phyloP scores from a whole-genome alignment of 2,113 vertebrate species.

The Catharus fuscescens region DNA sequence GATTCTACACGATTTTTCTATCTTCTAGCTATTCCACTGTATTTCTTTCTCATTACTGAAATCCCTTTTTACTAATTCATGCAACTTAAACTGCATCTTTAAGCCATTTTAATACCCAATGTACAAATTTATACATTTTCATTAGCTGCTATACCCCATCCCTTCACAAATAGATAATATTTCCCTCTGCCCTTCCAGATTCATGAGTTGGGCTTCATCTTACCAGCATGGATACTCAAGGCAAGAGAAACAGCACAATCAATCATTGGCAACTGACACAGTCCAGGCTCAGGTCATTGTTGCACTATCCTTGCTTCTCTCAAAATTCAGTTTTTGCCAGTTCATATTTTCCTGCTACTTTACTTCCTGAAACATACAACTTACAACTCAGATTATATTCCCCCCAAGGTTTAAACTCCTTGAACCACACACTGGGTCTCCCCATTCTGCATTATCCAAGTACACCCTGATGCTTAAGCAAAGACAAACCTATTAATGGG shows the following conservation, averaged over 20 bases:
- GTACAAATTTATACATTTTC: background rate
- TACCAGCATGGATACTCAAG: background rate
- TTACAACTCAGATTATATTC: background rate
- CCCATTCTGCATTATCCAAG: background rate
- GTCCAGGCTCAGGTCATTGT: fast-evolving
- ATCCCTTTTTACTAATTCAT: background rate
- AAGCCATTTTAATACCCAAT: background rate
- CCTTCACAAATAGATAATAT: background rate
- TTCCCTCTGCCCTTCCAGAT: background rate
- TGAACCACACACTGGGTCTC: background rate
- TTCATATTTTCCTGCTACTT: background rate
- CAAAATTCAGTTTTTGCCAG: background rate
- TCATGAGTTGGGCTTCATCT: background rate
- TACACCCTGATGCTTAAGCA: background rate
- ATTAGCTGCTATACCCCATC: fast-evolving
- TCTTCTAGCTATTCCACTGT: background rate
- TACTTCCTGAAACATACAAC: background rate
- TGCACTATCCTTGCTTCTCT: background rate
- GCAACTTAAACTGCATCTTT: background rate
- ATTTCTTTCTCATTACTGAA: background rate
- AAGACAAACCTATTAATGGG: background rate
- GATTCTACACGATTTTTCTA: background rate
- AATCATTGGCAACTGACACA: fast-evolving
- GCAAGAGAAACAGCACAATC: background rate
- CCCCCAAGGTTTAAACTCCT: background rate